Evolutionary conservation across 2,888 invertebrate genomes (phyloP).

Genomic region (Melikaiella ostensackeni): DNA sequence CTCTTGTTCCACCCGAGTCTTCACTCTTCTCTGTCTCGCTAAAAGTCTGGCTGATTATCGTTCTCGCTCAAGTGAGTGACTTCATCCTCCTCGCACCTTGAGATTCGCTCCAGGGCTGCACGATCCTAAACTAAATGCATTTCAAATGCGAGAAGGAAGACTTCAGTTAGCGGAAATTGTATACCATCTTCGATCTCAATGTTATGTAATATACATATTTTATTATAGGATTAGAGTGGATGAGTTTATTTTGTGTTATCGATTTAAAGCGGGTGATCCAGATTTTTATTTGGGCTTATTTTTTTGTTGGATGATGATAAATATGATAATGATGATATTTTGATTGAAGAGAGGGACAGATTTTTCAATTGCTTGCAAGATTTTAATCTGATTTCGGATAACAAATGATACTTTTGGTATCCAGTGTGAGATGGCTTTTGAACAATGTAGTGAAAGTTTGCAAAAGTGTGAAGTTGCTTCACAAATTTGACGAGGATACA

Average conservation of each 20-base stretch:
- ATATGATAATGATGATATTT: neutral
- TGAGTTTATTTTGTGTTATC: neutral
- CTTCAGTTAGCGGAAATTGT: conserved; percentile 25
- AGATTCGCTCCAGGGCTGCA: conserved; percentile 39
- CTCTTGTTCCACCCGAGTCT: conserved; percentile 40
- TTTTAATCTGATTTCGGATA: too few relatives aligned
- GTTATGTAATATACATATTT: conserved; percentile 25
- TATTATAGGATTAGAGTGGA: neutral
- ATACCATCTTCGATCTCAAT: conserved; percentile 23
- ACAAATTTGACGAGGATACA: neutral
- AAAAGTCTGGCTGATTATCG: conserved; percentile 20
- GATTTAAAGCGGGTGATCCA: neutral
- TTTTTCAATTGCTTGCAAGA: too few relatives aligned
- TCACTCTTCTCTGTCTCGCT: conserved; percentile 49
- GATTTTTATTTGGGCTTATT: neutral
- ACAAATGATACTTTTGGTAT: too few relatives aligned
- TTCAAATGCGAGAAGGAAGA: conserved; percentile 21
- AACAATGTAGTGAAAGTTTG: neutral
- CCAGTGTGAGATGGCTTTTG: neutral
- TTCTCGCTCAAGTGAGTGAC: conserved; percentile 41
- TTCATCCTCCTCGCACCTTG: conserved; percentile 45
- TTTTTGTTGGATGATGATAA: neutral
- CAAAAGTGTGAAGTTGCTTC: neutral
- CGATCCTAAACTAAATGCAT: conserved; percentile 23
- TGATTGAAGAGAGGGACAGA: too few relatives aligned